Conservation (phyloP, 2,888 invertebrate genomes). For the Julus scanicus region DNA sequence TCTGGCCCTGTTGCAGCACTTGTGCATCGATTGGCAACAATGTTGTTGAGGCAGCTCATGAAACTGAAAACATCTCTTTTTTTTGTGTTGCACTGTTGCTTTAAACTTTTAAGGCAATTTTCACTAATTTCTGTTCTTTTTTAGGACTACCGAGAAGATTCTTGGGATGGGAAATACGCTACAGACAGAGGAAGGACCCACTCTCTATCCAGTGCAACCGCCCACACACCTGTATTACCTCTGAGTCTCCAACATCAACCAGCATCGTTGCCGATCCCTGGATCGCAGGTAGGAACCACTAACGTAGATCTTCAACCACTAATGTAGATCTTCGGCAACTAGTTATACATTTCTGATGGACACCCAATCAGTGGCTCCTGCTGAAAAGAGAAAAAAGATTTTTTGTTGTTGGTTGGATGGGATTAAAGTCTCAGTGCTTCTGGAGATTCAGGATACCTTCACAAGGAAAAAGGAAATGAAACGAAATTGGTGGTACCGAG, state of each 20-base stretch:
- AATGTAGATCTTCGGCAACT: too few relatives aligned
- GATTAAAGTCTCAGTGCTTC: neutral
- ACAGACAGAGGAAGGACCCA: constrained; percentile 1
- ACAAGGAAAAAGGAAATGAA: neutral
- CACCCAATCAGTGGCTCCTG: too few relatives aligned
- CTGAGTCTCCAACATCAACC: constrained; percentile 17
- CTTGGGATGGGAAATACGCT: constrained; percentile 14
- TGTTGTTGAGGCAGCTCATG: too few relatives aligned
- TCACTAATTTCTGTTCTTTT: neutral
- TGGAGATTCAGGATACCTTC: neutral
- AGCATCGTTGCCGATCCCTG: neutral
- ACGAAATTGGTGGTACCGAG: too few relatives aligned
- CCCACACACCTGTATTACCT: neutral
- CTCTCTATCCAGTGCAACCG: neutral
- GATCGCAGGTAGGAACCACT: constrained; percentile 37
- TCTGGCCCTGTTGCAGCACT: too few relatives aligned
- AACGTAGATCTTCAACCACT: neutral
- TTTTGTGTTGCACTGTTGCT: too few relatives aligned
- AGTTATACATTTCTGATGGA: too few relatives aligned
- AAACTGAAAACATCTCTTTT: too few relatives aligned
- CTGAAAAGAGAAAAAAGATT: too few relatives aligned
- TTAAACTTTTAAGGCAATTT: too few relatives aligned
- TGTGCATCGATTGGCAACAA: too few relatives aligned
- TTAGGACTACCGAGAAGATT: constrained; percentile 45
- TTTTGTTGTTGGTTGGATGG: too few relatives aligned